Percentiles rank a stretch among this genome's conserved stretches.
phyloP scores from a whole-genome alignment of 2,797 vertebrate species.

The Gambusia yucatana region DNA sequence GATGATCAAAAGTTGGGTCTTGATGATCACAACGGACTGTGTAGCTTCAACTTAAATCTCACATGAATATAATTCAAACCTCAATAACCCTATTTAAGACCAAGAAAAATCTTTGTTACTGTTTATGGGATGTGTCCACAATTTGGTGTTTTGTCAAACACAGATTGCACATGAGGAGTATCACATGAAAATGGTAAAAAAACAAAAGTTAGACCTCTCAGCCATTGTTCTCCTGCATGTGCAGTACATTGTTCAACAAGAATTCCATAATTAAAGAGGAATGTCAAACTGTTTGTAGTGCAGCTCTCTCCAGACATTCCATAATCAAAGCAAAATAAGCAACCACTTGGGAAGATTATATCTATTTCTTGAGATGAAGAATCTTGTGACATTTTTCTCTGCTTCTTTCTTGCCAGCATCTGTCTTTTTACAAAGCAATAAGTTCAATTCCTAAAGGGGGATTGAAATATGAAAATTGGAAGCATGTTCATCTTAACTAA shows the following conservation, averaged over 20 bases:
- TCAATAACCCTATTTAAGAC: background rate
- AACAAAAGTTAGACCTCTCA: slow-evolving; percentile 59
- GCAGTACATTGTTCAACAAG: slow-evolving; percentile 71
- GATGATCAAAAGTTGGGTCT: background rate
- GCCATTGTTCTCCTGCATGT: slow-evolving; percentile 71
- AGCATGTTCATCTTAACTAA: slow-evolving; percentile 62
- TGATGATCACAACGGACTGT: slow-evolving; percentile 1
- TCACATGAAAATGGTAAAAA: slow-evolving; percentile 73
- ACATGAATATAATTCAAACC: background rate
- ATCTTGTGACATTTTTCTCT: slow-evolving; percentile 39
- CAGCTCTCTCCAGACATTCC: slow-evolving; percentile 71
- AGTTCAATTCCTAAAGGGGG: slow-evolving; percentile 58
- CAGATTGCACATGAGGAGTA: slow-evolving; percentile 73
- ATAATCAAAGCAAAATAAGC: slow-evolving; percentile 83
- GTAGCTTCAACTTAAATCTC: background rate
- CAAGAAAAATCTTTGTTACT: background rate
- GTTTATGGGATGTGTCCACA: slow-evolving; percentile 15
- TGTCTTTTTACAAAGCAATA: slow-evolving; percentile 56
- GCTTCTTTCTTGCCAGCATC: slow-evolving; percentile 35
- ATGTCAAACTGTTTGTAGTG: slow-evolving; percentile 79
- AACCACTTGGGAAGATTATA: slow-evolving; percentile 71
- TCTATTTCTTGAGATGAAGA: slow-evolving; percentile 52
- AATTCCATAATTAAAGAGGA: slow-evolving; percentile 83
- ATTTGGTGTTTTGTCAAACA: slow-evolving; percentile 55
- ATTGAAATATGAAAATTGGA: slow-evolving; percentile 50